phyloP scores from a whole-genome alignment of 2,888 invertebrate genomes.

The Amblyteles armatorius region DNA sequence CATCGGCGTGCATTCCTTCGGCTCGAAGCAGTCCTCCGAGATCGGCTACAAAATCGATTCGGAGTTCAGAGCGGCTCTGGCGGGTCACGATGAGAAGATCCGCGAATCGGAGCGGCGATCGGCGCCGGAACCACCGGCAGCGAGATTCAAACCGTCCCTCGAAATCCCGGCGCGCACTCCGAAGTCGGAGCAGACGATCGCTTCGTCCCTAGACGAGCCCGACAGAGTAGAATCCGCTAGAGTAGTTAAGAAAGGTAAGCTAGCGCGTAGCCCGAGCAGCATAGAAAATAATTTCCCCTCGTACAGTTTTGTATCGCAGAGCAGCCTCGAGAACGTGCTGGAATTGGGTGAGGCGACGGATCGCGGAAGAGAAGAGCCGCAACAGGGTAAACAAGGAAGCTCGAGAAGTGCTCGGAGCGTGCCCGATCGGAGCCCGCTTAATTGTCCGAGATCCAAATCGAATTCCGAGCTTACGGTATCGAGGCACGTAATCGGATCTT shows the following conservation, averaged over 20 bases:
- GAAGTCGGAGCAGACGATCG: slow-evolving; percentile 11
- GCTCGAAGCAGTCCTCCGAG: slow-evolving; percentile 64
- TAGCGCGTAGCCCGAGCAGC: slow-evolving; percentile 76
- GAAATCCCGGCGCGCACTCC: neutral
- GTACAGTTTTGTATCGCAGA: slow-evolving; percentile 76
- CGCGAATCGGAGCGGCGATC: slow-evolving; percentile 32
- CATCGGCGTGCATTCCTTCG: slow-evolving; percentile 71
- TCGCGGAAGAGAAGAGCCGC: neutral
- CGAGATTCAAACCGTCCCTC: slow-evolving; percentile 40
- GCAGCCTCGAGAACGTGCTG: slow-evolving; percentile 72
- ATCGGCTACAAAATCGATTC: slow-evolving; percentile 61
- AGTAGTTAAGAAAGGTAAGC: slow-evolving; percentile 82
- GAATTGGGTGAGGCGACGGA: slow-evolving; percentile 66
- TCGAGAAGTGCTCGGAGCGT: slow-evolving; percentile 25
- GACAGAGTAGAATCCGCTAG: slow-evolving; percentile 77
- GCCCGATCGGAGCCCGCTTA: neutral
- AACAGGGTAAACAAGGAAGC: neutral
- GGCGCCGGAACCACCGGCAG: slow-evolving; percentile 20
- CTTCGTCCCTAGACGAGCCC: slow-evolving; percentile 48
- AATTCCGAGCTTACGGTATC: slow-evolving; percentile 23
- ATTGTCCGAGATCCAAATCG: slow-evolving; percentile 25
- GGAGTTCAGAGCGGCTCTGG: slow-evolving; percentile 59
- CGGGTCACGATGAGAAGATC: slow-evolving; percentile 57
- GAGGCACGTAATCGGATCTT: slow-evolving; percentile 11
- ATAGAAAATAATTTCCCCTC: slow-evolving; percentile 71